Conservation (phyloP, 2,888 invertebrate species). For the Chrysodeixis includens region DNA sequence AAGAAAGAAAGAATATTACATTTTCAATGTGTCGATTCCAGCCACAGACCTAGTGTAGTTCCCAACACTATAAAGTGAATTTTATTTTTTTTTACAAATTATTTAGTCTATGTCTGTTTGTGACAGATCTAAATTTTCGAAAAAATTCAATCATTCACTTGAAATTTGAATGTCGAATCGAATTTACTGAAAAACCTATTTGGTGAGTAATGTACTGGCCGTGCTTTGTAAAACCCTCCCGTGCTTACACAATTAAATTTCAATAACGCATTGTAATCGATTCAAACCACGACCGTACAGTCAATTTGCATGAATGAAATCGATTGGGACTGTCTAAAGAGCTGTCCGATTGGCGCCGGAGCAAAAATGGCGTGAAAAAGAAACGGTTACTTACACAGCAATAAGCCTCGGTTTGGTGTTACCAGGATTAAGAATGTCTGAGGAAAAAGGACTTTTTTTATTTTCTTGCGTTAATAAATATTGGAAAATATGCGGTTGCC, state of each 20-base stretch:
- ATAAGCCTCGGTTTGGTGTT: conserved; percentile 14
- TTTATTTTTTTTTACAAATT: conserved; percentile 6
- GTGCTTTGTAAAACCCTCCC: conserved; percentile 23
- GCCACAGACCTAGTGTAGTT: no score
- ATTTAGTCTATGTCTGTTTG: background rate
- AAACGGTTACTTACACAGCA: conserved; percentile 34
- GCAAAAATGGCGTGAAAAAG: conserved; percentile 40
- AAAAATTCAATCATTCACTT: conserved; percentile 10
- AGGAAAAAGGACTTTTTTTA: background rate
- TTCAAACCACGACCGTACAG: conserved; percentile 47
- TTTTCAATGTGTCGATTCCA: no score
- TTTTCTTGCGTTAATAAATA: no score
- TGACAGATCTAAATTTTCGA: background rate
- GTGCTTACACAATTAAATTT: conserved; percentile 48
- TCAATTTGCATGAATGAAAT: conserved; percentile 49
- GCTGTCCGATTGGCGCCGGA: conserved; percentile 32
- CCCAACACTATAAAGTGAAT: no score
- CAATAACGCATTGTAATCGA: conserved; percentile 50
- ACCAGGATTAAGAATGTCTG: conserved; percentile 9
- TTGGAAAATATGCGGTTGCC: no score
- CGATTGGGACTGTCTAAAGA: conserved; percentile 48
- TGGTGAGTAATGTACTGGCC: conserved; percentile 20
- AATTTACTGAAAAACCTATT: conserved; percentile 22
- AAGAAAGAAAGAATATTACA: no score
- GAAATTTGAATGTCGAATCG: conserved; percentile 19